A percentile compares a stretch with the other conserved stretches of the same genome.
These are phyloP conservation scores for Myoxocephalus aenaeus DNA, from an alignment of 2,797 vertebrate genomes.

Conservation along the genomic window DNA sequence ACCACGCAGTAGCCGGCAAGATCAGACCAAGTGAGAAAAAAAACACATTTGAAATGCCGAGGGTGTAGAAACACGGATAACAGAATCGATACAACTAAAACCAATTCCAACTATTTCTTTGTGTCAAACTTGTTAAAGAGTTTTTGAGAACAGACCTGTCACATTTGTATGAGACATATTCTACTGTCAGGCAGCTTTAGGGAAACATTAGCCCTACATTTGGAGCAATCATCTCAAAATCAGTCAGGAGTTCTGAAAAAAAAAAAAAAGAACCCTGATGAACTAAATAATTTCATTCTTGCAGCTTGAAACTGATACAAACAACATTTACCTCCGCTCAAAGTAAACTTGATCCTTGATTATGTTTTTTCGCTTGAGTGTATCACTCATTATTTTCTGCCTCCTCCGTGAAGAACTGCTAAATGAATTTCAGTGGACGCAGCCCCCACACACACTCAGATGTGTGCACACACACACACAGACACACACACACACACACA, in stretches of 20 bases:
- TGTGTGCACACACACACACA: constrained; percentile 15
- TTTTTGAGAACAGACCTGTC: constrained; percentile 49
- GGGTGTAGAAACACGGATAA: constrained; percentile 59
- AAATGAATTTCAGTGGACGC: constrained; percentile 72
- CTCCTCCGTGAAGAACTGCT: constrained; percentile 70
- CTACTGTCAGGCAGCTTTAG: background rate
- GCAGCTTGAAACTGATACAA: constrained; percentile 23
- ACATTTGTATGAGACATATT: constrained; percentile 31
- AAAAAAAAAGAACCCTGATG: background rate
- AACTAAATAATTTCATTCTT: background rate
- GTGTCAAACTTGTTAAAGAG: constrained; percentile 48
- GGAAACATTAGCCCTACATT: constrained; percentile 5
- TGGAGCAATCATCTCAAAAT: constrained; percentile 17
- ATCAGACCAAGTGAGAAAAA: constrained; percentile 58
- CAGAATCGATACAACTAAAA: constrained; percentile 62
- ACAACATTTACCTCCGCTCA: constrained; percentile 43
- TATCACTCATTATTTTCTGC: constrained; percentile 64
- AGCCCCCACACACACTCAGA: constrained; percentile 23
- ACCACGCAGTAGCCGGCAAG: constrained; percentile 40
- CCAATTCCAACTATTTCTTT: constrained; percentile 48
- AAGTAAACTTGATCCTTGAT: constrained; percentile 65
- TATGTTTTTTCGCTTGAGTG: constrained; percentile 59
- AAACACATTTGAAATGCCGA: constrained; percentile 66
- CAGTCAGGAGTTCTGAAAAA: constrained; percentile 2
- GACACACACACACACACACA: constrained; percentile 29